phyloP scores from a whole-genome alignment of 2,113 vertebrate genomes.

The Xiphophorus couchianus region DNA sequence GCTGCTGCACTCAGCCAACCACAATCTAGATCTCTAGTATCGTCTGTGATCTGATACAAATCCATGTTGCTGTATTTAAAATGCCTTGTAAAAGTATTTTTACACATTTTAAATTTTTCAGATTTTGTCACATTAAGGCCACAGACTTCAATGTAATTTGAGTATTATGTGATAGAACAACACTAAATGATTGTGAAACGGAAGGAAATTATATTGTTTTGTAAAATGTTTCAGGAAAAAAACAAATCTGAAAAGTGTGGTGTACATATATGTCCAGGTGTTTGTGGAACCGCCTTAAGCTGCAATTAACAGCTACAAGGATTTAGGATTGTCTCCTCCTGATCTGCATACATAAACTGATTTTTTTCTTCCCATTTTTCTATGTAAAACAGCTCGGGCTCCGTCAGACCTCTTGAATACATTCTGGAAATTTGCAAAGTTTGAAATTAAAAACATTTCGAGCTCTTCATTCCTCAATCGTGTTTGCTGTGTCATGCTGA shows the following conservation, averaged over 20 bases:
- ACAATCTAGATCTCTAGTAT: slow-evolving; percentile 34
- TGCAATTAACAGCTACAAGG: not conserved
- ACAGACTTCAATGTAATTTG: not conserved
- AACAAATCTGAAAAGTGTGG: not conserved
- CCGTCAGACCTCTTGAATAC: not conserved
- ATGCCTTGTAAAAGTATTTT: not conserved
- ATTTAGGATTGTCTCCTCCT: too few species aligned
- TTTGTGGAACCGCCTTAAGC: too few species aligned
- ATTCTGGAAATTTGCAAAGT: not conserved
- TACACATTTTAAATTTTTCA: not conserved
- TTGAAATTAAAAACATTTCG: not conserved
- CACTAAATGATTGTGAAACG: not conserved
- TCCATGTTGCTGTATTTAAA: slow-evolving; percentile 20
- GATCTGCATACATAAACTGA: too few species aligned
- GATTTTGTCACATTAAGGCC: not conserved
- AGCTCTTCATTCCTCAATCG: not conserved
- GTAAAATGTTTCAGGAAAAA: not conserved
- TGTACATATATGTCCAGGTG: not conserved
- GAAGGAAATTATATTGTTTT: not conserved
- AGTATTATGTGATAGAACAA: not conserved
- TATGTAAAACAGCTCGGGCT: too few species aligned
- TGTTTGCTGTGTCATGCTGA: too few species aligned
- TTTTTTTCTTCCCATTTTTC: too few species aligned
- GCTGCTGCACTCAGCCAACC: slow-evolving; percentile 39
- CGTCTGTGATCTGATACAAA: slow-evolving; percentile 54